These are phyloP conservation scores for Ispidina lecontei DNA, from an alignment of 2,797 vertebrate genomes.

Conservation along the genomic window DNA sequence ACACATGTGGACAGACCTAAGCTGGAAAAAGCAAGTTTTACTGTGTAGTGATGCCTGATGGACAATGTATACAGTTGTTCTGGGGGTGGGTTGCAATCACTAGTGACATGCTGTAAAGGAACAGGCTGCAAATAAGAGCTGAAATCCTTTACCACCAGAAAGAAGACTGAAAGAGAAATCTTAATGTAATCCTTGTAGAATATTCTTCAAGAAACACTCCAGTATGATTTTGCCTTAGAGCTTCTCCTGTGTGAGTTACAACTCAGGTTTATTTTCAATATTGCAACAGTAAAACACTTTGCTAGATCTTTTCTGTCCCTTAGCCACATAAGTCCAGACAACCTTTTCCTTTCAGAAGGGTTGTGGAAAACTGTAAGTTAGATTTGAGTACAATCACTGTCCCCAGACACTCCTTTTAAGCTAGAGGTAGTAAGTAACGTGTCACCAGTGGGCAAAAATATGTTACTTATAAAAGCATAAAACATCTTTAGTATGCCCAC, in stretches of 20 bases:
- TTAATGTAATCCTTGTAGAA: not conserved
- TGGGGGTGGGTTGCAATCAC: not conserved
- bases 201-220: not conserved
- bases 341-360: not conserved
- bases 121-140: not conserved
- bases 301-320: not conserved
- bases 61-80: fast-evolving
- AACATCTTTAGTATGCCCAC: not conserved
- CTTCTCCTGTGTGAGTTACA: not conserved
- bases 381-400: not conserved
- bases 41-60: fast-evolving
- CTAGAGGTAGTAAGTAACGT: not conserved
- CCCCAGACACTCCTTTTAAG: not conserved
- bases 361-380: not conserved
- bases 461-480: not conserved
- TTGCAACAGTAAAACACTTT: not conserved
- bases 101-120: not conserved
- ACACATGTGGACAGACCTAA: fast-evolving
- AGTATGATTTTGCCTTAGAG: not conserved
- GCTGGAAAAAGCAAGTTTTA: not conserved
- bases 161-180: not conserved
- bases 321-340: not conserved
- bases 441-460: not conserved
- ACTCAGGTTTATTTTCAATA: not conserved
- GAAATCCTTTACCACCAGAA: not conserved